Conservation (phyloP, 2,888 invertebrate species). For the Harpalus rubripes region DNA sequence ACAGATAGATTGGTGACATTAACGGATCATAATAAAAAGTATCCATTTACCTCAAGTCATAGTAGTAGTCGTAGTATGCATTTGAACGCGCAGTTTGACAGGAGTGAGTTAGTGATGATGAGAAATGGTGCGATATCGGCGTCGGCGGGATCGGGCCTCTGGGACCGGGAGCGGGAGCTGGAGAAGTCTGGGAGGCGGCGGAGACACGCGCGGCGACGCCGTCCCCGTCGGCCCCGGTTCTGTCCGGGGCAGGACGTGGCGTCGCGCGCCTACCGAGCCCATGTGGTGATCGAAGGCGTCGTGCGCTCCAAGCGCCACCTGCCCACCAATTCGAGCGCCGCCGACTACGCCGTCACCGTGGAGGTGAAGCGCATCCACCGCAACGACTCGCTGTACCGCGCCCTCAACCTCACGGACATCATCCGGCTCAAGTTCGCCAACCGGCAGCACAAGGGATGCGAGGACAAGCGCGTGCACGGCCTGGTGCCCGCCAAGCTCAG, state of each 20-base stretch:
- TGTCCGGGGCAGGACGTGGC: conserved; percentile 83
- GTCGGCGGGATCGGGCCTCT: neutral
- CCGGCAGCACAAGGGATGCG: conserved; percentile 71
- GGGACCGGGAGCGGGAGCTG: neutral
- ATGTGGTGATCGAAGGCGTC: conserved; percentile 83
- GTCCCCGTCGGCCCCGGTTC: conserved; percentile 74
- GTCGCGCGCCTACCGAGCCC: conserved; percentile 83
- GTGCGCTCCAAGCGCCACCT: conserved; percentile 42
- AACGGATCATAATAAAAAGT: conserved; percentile 62
- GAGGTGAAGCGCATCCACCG: conserved; percentile 83
- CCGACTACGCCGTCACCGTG: conserved; percentile 84
- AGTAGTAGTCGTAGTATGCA: conserved; percentile 35
- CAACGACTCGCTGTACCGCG: conserved; percentile 78
- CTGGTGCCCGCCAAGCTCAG: conserved; percentile 80
- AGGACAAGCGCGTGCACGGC: conserved; percentile 71
- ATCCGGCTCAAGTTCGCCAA: conserved; percentile 79
- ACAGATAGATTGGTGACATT: conserved; percentile 74
- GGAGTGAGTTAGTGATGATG: conserved; percentile 45
- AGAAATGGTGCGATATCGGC: conserved; percentile 28
- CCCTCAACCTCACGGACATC: conserved; percentile 77
- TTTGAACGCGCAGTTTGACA: conserved; percentile 52
- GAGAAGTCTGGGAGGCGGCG: conserved; percentile 40
- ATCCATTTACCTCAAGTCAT: conserved; percentile 59
- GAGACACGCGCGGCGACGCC: conserved; percentile 50
- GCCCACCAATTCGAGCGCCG: conserved; percentile 77